These are phyloP conservation scores for Pseudonaja textilis DNA, from an alignment of 2,113 vertebrate genomes.

Conservation along the genomic window DNA sequence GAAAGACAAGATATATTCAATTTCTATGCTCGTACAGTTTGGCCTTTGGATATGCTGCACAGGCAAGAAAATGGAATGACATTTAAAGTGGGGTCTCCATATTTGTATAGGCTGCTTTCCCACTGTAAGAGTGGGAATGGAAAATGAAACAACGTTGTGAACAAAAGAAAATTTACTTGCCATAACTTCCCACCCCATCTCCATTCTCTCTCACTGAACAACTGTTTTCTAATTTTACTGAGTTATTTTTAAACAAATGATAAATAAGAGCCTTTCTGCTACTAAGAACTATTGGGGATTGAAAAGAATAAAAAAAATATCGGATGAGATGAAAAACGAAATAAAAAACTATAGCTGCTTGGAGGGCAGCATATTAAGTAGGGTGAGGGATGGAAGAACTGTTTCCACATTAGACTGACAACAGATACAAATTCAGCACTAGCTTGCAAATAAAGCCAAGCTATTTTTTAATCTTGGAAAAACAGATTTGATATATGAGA, in stretches of 20 bases:
- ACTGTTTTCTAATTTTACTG: neutral
- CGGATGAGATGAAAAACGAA: neutral
- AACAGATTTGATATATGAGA: neutral
- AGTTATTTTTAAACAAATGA: neutral
- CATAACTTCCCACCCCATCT: neutral
- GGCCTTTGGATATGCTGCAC: too few species aligned
- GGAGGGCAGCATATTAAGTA: neutral
- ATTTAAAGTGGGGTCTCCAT: neutral
- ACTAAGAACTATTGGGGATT: neutral
- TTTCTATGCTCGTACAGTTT: too few species aligned
- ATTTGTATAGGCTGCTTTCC: neutral
- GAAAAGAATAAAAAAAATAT: neutral
- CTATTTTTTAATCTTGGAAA: neutral
- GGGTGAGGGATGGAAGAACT: neutral
- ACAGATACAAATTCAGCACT: neutral
- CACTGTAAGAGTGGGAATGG: neutral
- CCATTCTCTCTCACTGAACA: neutral
- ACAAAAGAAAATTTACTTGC: neutral
- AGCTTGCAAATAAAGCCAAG: neutral
- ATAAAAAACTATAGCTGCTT: neutral
- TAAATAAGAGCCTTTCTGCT: neutral
- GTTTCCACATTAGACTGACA: neutral
- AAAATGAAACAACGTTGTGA: neutral
- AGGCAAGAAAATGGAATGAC: neutral
- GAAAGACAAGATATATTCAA: neutral